A percentile compares a stretch with the other conserved stretches of the same genome.
These are phyloP conservation scores for Delia radicum DNA, from an alignment of 1,140 invertebrate species.

Conservation along the genomic window DNA sequence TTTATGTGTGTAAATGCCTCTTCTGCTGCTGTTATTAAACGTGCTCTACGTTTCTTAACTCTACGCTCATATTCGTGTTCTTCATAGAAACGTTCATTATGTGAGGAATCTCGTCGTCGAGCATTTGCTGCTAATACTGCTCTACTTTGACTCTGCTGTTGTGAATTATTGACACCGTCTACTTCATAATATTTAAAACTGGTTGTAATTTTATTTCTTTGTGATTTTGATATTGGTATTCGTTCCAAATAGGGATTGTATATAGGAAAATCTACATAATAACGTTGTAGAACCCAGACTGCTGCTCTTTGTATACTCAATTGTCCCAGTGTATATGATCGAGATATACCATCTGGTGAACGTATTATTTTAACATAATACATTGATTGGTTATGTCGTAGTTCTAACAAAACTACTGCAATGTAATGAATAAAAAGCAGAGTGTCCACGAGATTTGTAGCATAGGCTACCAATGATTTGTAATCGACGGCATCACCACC, in stretches of 20 bases:
- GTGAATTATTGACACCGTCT: conserved; percentile 76
- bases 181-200: conserved; percentile 98
- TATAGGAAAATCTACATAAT: conserved; percentile 94
- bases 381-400: conserved; percentile 84
- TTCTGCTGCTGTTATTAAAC: conserved; percentile 89
- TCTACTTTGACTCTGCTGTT: conserved; percentile 66
- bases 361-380: conserved; percentile 91
- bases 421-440: conserved; percentile 94
- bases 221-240: conserved; percentile 80
- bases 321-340: conserved; percentile 84
- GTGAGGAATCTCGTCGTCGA: conserved; percentile 78
- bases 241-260: conserved; percentile 96
- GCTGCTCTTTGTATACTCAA: conserved; percentile 94
- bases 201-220: conserved; percentile 69
- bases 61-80: conserved; percentile 95
- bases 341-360: conserved; percentile 89
- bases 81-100: conserved; percentile 97
- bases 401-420: conserved; percentile 87
- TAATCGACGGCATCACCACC: conserved; percentile 78
- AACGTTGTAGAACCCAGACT: conserved; percentile 89
- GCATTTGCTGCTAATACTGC: conserved; percentile 71
- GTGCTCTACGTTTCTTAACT: conserved; percentile 84
- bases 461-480: conserved; percentile 84
- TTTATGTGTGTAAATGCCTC: conserved; percentile 97
- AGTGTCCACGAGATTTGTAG: conserved; percentile 87